phyloP scores from a whole-genome alignment of 2,888 invertebrate species.

The Napeogenes sylphis region DNA sequence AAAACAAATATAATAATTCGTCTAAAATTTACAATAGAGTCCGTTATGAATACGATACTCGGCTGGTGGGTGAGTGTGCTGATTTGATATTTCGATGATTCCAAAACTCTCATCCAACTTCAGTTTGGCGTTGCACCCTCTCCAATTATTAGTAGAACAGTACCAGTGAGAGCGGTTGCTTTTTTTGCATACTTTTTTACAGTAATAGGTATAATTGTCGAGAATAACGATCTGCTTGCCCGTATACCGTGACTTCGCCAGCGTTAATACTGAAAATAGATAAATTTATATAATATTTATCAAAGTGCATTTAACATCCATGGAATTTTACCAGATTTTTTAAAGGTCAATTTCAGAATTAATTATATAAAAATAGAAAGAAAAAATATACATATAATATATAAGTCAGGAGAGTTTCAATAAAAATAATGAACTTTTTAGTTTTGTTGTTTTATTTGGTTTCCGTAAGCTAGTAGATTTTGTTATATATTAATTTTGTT shows the following conservation, averaged over 20 bases:
- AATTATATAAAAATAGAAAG: too few relatives aligned
- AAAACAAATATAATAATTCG: background rate
- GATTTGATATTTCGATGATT: constrained; percentile 46
- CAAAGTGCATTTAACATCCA: background rate
- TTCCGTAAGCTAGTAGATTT: too few relatives aligned
- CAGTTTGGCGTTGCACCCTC: constrained; percentile 62
- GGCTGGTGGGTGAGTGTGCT: constrained; percentile 58
- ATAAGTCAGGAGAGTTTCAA: too few relatives aligned
- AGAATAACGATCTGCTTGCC: constrained; percentile 60
- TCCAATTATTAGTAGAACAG: constrained; percentile 65
- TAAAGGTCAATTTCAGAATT: too few relatives aligned
- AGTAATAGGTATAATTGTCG: constrained; percentile 64
- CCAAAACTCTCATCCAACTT: constrained; percentile 54
- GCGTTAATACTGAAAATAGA: constrained; percentile 26
- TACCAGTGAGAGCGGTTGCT: constrained; percentile 60
- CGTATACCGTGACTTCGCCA: constrained; percentile 61
- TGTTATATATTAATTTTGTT: too few relatives aligned
- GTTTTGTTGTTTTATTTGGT: too few relatives aligned
- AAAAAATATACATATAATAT: too few relatives aligned
- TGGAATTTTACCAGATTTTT: too few relatives aligned
- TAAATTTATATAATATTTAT: background rate
- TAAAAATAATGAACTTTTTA: too few relatives aligned
- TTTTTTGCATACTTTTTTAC: constrained; percentile 59
- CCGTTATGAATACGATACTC: constrained; percentile 58
- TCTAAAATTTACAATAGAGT: constrained; percentile 28